phyloP scores from a whole-genome alignment of 2,888 invertebrate genomes.

The Melangyna quadrimaculata region DNA sequence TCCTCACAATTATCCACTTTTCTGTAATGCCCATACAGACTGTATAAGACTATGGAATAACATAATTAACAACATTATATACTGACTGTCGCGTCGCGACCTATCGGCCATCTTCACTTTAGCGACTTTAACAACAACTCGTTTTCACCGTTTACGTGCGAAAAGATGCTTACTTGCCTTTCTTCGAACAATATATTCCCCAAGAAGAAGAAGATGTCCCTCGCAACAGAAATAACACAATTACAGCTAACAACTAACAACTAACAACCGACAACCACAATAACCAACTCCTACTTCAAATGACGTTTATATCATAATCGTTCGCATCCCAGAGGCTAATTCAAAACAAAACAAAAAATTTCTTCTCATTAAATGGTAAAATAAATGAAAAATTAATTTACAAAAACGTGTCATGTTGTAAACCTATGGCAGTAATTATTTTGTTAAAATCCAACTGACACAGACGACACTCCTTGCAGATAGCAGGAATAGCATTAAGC shows the following conservation, averaged over 20 bases:
- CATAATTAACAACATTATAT: slow-evolving; percentile 65
- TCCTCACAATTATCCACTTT: slow-evolving; percentile 53
- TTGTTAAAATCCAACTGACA: slow-evolving; percentile 52
- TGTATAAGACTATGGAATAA: slow-evolving; percentile 40
- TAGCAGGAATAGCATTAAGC: slow-evolving; percentile 2
- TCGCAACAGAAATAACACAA: background rate
- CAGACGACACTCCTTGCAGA: background rate
- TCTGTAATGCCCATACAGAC: slow-evolving; percentile 13
- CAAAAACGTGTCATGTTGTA: slow-evolving; percentile 63
- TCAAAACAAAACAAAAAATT: slow-evolving; percentile 36
- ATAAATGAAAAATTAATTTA: slow-evolving; percentile 53
- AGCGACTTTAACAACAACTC: background rate
- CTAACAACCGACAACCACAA: background rate
- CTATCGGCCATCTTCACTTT: slow-evolving; percentile 38
- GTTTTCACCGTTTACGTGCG: slow-evolving; percentile 48
- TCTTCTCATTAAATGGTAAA: slow-evolving; percentile 63
- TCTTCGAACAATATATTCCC: background rate
- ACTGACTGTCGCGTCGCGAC: slow-evolving; percentile 10
- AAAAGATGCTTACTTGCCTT: slow-evolving; percentile 25
- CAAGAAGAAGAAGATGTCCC: background rate
- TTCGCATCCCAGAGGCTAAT: slow-evolving; percentile 5
- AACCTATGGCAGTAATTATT: slow-evolving; percentile 65
- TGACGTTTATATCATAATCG: slow-evolving; percentile 61
- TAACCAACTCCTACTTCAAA: slow-evolving; percentile 15
- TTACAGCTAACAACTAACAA: background rate